Conservation (phyloP, 2,888 invertebrate genomes). For the Calameuta idolon region DNA sequence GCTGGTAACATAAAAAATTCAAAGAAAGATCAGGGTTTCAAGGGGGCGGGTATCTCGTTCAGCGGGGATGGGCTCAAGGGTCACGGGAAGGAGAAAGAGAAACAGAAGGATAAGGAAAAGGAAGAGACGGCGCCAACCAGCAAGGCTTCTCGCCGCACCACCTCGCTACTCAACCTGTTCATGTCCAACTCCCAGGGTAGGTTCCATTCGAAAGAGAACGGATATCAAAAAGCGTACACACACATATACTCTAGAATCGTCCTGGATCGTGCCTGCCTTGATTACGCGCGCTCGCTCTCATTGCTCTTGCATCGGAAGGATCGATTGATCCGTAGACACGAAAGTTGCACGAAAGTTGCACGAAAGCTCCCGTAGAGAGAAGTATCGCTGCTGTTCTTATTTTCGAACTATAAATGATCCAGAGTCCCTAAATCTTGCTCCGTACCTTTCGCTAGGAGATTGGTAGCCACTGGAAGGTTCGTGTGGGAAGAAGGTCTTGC, state of each 20-base stretch:
- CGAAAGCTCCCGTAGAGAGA: background rate
- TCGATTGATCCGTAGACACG: background rate
- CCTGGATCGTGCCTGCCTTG: constrained; percentile 4
- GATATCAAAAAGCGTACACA: constrained; percentile 6
- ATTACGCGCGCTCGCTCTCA: background rate
- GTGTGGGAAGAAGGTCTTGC: background rate
- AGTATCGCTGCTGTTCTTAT: background rate
- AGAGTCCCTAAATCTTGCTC: too few species aligned
- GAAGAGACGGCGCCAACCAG: constrained; percentile 57
- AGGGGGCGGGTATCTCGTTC: constrained; percentile 60
- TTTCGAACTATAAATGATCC: background rate
- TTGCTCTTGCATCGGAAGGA: background rate
- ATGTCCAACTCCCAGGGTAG: constrained; percentile 95
- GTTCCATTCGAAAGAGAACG: constrained; percentile 41
- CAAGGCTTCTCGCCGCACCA: constrained; percentile 91
- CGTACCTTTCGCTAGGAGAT: background rate
- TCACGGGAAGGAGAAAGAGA: constrained; percentile 52
- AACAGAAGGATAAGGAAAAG: constrained; percentile 54
- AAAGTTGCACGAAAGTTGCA: background rate
- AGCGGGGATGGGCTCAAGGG: constrained; percentile 54
- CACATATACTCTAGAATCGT: background rate
- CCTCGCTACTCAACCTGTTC: constrained; percentile 94
- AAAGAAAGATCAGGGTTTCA: constrained; percentile 60
- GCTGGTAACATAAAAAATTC: constrained; percentile 64
- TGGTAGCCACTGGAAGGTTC: background rate